These are phyloP conservation scores for Gymnoscopelus braueri DNA, from an alignment of 2,797 vertebrate genomes.

Conservation along the genomic window DNA sequence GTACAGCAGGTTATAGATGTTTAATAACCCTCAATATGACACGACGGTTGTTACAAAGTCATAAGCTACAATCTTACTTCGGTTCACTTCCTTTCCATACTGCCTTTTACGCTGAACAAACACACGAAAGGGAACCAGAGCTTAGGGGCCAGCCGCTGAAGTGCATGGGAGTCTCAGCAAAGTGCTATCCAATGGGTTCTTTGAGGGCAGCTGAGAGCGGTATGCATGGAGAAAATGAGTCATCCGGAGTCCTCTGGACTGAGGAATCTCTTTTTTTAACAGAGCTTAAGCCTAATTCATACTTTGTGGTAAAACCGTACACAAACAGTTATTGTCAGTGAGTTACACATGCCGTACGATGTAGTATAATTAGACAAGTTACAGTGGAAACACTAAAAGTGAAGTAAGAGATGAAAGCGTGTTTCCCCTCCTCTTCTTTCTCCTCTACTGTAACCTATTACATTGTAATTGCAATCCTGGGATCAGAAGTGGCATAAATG, in stretches of 20 bases:
- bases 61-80: constrained; percentile 32
- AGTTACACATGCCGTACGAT: no score
- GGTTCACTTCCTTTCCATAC: constrained; percentile 10
- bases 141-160: constrained; percentile 3
- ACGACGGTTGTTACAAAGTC: constrained; percentile 22
- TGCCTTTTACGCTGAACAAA: constrained; percentile 43
- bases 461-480: not conserved
- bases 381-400: not conserved
- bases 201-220: constrained; percentile 38
- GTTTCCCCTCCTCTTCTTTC: not conserved
- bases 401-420: not conserved
- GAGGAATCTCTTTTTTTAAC: constrained; percentile 19
- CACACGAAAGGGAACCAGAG: constrained; percentile 31
- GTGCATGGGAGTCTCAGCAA: not conserved
- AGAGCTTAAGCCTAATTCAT: not conserved
- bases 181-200: constrained; percentile 23
- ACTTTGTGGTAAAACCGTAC: no score
- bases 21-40: constrained; percentile 30
- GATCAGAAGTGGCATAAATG: no score
- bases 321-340: no score
- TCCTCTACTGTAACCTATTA: not conserved
- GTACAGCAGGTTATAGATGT: constrained; percentile 16
- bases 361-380: not conserved
- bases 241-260: constrained; percentile 46
- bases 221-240: constrained; percentile 70